These are phyloP conservation scores for Syritta pipiens DNA, from an alignment of 2,888 invertebrate species.

Conservation along the genomic window DNA sequence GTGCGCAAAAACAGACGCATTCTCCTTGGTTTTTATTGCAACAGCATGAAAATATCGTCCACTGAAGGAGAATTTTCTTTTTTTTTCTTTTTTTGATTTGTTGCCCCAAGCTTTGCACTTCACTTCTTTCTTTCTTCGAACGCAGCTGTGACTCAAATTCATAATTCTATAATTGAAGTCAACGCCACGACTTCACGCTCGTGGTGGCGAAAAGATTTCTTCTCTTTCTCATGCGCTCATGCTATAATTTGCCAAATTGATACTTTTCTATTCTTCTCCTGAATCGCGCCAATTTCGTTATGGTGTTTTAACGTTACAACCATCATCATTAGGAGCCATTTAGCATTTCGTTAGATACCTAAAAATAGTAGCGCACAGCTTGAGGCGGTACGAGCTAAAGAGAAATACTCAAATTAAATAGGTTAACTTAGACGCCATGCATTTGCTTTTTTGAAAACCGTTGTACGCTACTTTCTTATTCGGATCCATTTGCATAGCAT, in stretches of 20 bases:
- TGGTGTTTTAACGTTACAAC: no score
- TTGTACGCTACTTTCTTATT: conserved; percentile 55
- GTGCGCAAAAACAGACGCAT: conserved; percentile 16
- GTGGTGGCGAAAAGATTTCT: conserved; percentile 2
- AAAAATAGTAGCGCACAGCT: not conserved
- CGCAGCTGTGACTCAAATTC: conserved; percentile 36
- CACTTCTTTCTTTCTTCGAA: conserved; percentile 15
- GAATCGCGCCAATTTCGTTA: conserved; percentile 10
- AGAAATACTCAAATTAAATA: conserved; percentile 5
- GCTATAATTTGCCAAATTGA: conserved; percentile 51
- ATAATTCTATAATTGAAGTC: conserved; percentile 49
- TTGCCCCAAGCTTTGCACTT: not conserved
- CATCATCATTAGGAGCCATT: conserved; percentile 43
- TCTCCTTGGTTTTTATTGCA: conserved; percentile 6
- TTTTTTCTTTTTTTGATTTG: conserved; percentile 15
- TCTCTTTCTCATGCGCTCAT: not conserved
- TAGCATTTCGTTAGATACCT: conserved; percentile 22
- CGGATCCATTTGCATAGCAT: conserved; percentile 45
- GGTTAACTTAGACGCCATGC: conserved; percentile 42
- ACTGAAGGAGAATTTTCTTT: conserved; percentile 26
- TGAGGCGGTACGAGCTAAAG: not conserved
- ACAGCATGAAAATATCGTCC: conserved; percentile 7
- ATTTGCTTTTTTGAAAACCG: conserved; percentile 55
- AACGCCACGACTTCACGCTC: not conserved
- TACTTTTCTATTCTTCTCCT: conserved; percentile 28